These are phyloP conservation scores for Corythornis vintsioides DNA, from an alignment of 2,113 vertebrate genomes.

Conservation along the genomic window DNA sequence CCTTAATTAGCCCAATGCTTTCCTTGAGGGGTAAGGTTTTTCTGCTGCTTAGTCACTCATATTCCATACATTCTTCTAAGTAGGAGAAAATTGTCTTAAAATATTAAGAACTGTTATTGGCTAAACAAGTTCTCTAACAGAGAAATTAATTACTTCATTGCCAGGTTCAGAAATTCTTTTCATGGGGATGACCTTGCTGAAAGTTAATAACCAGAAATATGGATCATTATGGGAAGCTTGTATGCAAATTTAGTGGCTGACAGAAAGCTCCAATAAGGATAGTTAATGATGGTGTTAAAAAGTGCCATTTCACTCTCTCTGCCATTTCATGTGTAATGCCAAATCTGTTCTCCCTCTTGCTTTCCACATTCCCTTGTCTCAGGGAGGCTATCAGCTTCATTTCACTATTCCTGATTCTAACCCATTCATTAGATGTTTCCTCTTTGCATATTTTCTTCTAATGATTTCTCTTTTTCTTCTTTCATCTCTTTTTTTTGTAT, in stretches of 20 bases:
- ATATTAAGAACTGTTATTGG: slow-evolving; percentile 1
- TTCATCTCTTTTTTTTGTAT: not conserved
- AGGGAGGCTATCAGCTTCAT: not conserved
- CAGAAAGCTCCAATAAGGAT: not conserved
- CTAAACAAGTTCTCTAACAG: not conserved
- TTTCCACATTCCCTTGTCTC: not conserved
- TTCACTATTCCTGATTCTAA: not conserved
- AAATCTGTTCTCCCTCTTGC: not conserved
- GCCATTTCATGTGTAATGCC: not conserved
- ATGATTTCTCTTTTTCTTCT: not conserved
- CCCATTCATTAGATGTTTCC: not conserved
- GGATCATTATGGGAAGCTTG: not conserved
- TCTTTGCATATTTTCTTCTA: not conserved
- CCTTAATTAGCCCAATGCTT: not conserved
- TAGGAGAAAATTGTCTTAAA: not conserved
- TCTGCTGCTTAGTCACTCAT: not conserved
- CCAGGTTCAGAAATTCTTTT: slow-evolving; percentile 16
- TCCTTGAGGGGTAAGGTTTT: slow-evolving; percentile 10
- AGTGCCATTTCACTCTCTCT: not conserved
- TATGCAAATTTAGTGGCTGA: not conserved
- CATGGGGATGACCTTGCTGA: not conserved
- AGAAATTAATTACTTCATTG: slow-evolving; percentile 19
- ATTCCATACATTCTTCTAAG: not conserved
- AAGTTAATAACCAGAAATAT: slow-evolving; percentile 6
- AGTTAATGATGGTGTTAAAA: not conserved